Conservation (phyloP, 1,140 invertebrate species). For the Andrena cerasifolii region DNA sequence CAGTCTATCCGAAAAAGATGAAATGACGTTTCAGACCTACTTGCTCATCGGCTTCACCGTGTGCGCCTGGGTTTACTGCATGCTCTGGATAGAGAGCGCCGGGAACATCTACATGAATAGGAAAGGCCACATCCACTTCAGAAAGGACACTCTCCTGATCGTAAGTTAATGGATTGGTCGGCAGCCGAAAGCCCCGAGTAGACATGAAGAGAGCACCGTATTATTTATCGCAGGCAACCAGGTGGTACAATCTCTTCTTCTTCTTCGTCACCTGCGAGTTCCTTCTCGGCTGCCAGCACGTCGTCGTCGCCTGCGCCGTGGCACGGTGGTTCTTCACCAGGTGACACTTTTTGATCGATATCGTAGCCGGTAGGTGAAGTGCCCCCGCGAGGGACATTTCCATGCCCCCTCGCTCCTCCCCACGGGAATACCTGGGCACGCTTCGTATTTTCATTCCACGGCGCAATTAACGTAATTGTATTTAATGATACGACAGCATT, state of each 20-base stretch:
- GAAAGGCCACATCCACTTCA: conserved; percentile 81
- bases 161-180: conserved; percentile 75
- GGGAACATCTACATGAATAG: conserved; percentile 81
- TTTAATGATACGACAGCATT: too few species aligned
- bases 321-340: conserved; percentile 90
- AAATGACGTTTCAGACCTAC: conserved; percentile 85
- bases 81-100: conserved; percentile 85
- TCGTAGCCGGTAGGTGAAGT: not conserved
- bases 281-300: conserved; percentile 89
- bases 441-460: not conserved
- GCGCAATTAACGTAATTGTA: not conserved
- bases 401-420: not conserved
- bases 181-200: not conserved
- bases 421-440: not conserved
- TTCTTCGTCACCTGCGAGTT: conserved; percentile 90
- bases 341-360: conserved; percentile 78
- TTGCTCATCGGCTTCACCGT: conserved; percentile 82
- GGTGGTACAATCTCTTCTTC: conserved; percentile 88
- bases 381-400: conserved; percentile 3
- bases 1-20: not conserved
- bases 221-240: conserved; percentile 81
- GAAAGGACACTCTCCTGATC: conserved; percentile 82
- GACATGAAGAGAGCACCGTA: not conserved
- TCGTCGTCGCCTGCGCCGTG: conserved; percentile 89
- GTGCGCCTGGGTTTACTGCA: conserved; percentile 85